Base-by-base conservation (phyloP, 2,797 vertebrate species). In the Adrianichthys oophorus region DNA sequence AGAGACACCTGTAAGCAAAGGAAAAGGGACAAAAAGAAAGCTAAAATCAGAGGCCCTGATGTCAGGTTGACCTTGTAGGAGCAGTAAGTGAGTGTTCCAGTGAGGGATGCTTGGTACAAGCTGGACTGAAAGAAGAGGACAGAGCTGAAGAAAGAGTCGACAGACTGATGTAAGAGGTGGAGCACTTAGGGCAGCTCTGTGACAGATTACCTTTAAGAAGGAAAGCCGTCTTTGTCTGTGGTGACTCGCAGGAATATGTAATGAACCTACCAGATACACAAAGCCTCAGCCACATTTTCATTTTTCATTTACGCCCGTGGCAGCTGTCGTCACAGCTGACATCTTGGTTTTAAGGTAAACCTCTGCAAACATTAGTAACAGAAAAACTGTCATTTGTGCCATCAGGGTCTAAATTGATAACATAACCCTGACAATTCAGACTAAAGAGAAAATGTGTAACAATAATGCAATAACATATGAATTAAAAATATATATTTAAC, bases 191-290 rank as follows among this genome's bases (percentile, higher is more conserved):
- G 56, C 50, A 57, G 76, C 75, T 59, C 70, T 54, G 65, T 80
- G 83, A 85, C 85, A 88, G 84, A 87, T 70, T 87, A 83, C 74
- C 74, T 85, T 87, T 82, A 87, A 81, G 78, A 83, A 60, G 52
- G 85, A 87, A 82, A 78, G 83, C 85, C 87, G 80, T 75, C 71
- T 84, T 86, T 83, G 59, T 80, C 65, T 23, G 0, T 62, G 15
- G 52, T 48, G 61, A 65, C 67, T 74, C 59, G 50, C 62, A 60
- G 67, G 32, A 72, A 84, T 83, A 76, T 70, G 50, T 78, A 76
- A 74, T 69, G 51, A 66, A 51, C 56, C 59, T 46, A 51, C 44
- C 7, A 53, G 44, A 59, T 43, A 26, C 52, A 43, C 24, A 40
- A 56, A 55, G 44, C 52, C 48, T 47, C 41, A 45, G 24, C 48